Percentiles rank a stretch among this genome's conserved stretches.
phyloP scores from a whole-genome alignment of 2,113 vertebrate species.

The Gopherus flavomarginatus region DNA sequence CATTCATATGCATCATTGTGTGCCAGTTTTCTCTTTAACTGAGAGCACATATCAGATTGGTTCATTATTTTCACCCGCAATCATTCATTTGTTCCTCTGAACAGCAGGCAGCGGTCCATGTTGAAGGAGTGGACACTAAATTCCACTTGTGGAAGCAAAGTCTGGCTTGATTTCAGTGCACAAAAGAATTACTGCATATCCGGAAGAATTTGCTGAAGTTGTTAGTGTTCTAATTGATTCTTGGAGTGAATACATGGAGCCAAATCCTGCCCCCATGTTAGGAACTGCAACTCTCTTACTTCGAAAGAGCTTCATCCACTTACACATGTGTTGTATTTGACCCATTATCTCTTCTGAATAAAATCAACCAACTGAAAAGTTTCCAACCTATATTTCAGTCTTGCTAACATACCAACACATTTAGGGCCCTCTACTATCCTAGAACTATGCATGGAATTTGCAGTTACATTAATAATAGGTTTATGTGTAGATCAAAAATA shows the following conservation, averaged over 20 bases:
- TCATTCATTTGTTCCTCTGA: not conserved
- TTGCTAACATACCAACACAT: not conserved
- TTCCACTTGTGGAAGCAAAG: not conserved
- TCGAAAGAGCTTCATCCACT: not conserved
- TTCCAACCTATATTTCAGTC: not conserved
- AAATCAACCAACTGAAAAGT: too few relatives aligned
- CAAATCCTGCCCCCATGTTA: not conserved
- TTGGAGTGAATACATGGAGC: not conserved
- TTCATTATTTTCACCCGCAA: not conserved
- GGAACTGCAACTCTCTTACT: not conserved
- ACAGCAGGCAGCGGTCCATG: rapidly evolving
- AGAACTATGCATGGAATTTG: not conserved
- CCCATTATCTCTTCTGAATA: not conserved
- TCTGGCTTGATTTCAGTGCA: rapidly evolving
- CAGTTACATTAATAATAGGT: not conserved
- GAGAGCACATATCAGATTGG: not conserved
- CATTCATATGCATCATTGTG: rapidly evolving
- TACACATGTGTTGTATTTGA: not conserved
- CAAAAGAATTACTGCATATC: not conserved
- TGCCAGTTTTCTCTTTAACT: not conserved
- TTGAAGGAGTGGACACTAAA: rapidly evolving
- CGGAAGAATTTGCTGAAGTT: not conserved
- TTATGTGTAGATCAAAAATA: not conserved
- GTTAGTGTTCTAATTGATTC: not conserved
- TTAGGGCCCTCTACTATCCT: not conserved